Conservation (phyloP, 2,888 invertebrate species). For the Stenodema calcarata region DNA sequence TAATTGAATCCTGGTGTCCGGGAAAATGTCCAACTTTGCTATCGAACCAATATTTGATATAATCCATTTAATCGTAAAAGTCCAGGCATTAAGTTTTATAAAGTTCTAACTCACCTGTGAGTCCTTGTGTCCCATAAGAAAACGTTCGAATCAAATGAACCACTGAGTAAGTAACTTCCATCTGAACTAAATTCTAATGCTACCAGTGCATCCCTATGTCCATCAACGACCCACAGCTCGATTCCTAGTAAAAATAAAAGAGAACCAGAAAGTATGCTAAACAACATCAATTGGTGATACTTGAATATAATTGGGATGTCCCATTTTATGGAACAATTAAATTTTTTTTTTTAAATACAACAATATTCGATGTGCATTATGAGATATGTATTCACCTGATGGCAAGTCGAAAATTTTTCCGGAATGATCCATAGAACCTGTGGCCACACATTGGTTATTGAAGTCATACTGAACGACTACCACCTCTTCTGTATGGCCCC, state of each 20-base stretch:
- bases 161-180: slow-evolving; percentile 75
- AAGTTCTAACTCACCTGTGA: slow-evolving; percentile 63
- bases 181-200: slow-evolving; percentile 73
- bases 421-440: slow-evolving; percentile 79
- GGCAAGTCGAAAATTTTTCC: slow-evolving; percentile 74
- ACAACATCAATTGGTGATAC: no score
- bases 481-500: slow-evolving; percentile 79
- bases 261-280: no score
- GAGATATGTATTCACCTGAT: slow-evolving; percentile 69
- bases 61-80: not conserved
- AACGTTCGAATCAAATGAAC: slow-evolving; percentile 80
- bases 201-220: slow-evolving; percentile 79
- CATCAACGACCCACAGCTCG: slow-evolving; percentile 68
- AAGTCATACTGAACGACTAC: slow-evolving; percentile 75
- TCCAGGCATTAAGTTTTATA: not conserved
- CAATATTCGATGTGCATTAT: no score
- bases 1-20: slow-evolving; percentile 73
- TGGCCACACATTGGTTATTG: slow-evolving; percentile 71
- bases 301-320: no score
- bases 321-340: no score
- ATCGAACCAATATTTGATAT: slow-evolving; percentile 1
- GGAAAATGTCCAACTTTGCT: slow-evolving; percentile 68
- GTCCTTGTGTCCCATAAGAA: slow-evolving; percentile 76
- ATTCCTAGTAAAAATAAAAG: slow-evolving; percentile 62
- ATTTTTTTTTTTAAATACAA: no score